Conservation (phyloP, 1,140 invertebrate species). For the Chrysoperla carnea region DNA sequence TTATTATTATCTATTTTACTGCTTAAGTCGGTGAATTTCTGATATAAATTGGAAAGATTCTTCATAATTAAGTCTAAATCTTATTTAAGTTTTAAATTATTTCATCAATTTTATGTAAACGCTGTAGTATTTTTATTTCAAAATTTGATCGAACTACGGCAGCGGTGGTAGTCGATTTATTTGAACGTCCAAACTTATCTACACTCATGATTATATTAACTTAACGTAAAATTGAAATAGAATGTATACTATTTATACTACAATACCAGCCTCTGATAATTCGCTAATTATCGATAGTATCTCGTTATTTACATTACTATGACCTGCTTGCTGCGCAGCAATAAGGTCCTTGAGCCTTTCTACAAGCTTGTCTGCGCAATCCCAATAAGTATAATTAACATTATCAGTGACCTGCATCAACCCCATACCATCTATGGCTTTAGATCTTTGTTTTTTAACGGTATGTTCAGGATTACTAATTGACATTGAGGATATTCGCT, state of each 20-base stretch:
- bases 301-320: constrained; percentile 18
- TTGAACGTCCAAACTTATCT: constrained; percentile 8
- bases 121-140: background rate
- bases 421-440: too few species aligned
- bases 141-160: background rate
- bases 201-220: constrained; percentile 6
- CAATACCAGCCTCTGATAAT: constrained; percentile 11
- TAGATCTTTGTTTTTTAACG: too few species aligned
- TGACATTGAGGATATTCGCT: too few species aligned
- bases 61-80: background rate
- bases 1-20: background rate
- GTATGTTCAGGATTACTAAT: too few species aligned
- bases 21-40: background rate
- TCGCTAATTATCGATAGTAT: constrained; percentile 21
- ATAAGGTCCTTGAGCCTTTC: constrained; percentile 16
- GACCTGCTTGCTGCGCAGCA: constrained; percentile 15
- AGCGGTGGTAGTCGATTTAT: background rate
- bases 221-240: too few species aligned
- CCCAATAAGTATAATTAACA: constrained; percentile 16
- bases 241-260: constrained; percentile 3
- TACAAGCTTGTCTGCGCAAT: constrained; percentile 21
- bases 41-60: background rate
- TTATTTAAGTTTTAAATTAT: background rate
- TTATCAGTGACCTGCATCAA: background rate
- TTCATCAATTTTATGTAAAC: background rate